Percentiles rank a stretch among this genome's conserved stretches.
These are phyloP conservation scores for Diachasma alloeum DNA, from an alignment of 1,140 invertebrate genomes.

Conservation along the genomic window DNA sequence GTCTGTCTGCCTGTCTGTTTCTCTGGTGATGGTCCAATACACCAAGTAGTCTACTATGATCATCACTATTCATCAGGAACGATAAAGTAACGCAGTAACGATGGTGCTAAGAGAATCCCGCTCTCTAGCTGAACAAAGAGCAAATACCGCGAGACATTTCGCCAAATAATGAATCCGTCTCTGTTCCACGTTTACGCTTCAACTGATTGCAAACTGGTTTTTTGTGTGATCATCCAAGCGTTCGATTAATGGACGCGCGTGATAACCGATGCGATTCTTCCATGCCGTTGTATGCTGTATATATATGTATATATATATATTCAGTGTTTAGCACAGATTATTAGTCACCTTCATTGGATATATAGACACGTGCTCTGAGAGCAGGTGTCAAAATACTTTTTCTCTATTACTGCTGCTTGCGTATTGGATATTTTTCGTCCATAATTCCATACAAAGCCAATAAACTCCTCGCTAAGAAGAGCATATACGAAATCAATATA, in stretches of 20 bases:
- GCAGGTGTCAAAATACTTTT: slow-evolving; percentile 3
- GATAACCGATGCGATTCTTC: slow-evolving; percentile 42
- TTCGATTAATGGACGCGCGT: slow-evolving; percentile 47
- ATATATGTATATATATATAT: slow-evolving; percentile 4
- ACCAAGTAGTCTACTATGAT: neutral
- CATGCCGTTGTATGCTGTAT: slow-evolving; percentile 28
- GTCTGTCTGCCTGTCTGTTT: too few species aligned
- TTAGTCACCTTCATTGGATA: slow-evolving; percentile 29
- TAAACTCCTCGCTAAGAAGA: neutral
- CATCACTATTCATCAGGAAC: neutral
- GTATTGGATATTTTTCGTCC: too few species aligned
- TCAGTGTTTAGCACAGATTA: slow-evolving; percentile 41
- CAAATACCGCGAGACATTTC: neutral
- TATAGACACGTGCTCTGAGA: slow-evolving; percentile 20
- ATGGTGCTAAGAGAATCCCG: neutral
- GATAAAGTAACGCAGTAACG: neutral
- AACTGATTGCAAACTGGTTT: slow-evolving; percentile 59
- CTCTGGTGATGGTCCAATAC: neutral
- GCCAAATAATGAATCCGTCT: slow-evolving; percentile 26
- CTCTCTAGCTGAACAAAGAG: neutral
- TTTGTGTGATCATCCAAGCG: slow-evolving; percentile 55
- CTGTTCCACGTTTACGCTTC: slow-evolving; percentile 54
- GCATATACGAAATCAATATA: neutral
- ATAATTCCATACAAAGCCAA: too few species aligned
- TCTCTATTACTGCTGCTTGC: too few species aligned